Evolutionary conservation across 1,140 invertebrate species (phyloP), one percentile per base, ranked within the genome.

Genomic region (Drosophila nebulosa): DNA sequence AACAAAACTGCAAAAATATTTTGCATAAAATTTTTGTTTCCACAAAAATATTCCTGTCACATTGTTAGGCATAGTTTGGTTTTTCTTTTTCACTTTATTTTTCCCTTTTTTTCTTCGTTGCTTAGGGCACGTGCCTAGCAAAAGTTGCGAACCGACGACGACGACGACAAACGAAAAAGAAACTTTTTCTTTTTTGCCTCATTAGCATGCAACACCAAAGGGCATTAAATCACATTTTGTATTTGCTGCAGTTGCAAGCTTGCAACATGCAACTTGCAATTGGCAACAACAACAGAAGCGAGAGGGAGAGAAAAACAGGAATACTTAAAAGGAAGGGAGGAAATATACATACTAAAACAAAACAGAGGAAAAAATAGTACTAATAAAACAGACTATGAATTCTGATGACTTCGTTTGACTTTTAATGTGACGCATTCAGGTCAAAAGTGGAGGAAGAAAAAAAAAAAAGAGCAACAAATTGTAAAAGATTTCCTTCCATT

Each of bases 171-270:
- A 62, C n/a, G n/a, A n/a, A 52, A 66, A 74, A 74, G 72, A 74
- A 67, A 72, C 57, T 64, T 64, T 69, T 74, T 74, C 72, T 73
- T 35, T 70, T 70, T 66, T 66, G 71, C 69, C 71, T 74, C 71
- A 74, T 74, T 74, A 74, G 71, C 71, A 74, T 74, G 71, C 71
- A 50, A 60, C 71, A 74, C 71, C 71, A 66, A 74, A 60, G 71
- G 71, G 71, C 71, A 74, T 74, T 74, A 74, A 74, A 74, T 74
- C 71, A 74, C 73, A 76, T 78, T 59, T 76, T 77, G 74, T 62
- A 58, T 74, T 74, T 57, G 69, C 63, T 72, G 78, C 78, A 69
- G 53, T 70, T 64, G 76, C 46, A 74, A 65, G 46, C 55, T 79
- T 79, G 39, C 39, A 46, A 46, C 39, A 46, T 46, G 76, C 69